Evolutionary conservation across 2,797 vertebrate genomes (phyloP).

Genomic region (Benthosema pterotum): DNA sequence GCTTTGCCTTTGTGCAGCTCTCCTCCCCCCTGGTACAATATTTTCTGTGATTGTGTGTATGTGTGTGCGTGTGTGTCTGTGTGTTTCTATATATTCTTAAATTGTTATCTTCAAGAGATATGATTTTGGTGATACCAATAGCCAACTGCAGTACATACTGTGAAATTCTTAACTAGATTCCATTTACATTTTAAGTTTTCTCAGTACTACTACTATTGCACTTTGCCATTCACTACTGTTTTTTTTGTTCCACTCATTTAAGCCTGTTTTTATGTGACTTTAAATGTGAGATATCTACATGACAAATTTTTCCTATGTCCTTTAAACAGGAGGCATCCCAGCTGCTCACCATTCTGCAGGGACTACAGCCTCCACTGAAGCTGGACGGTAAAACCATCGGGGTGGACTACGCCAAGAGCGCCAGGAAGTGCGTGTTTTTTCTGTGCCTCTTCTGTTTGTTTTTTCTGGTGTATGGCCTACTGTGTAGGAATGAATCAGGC

Average conservation of each 20-base stretch:
- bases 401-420: conserved; percentile 98
- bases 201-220: background rate
- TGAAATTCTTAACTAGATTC: background rate
- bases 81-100: too few relatives aligned
- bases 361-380: conserved; percentile 94
- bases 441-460: background rate
- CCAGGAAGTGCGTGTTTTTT: conserved; percentile 89
- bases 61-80: too few relatives aligned
- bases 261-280: background rate
- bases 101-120: background rate
- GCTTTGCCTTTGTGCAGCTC: conserved; percentile 97
- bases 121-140: background rate
- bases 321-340: conserved; percentile 92
- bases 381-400: conserved; percentile 98
- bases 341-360: conserved; percentile 94
- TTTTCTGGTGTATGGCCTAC: too few relatives aligned
- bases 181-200: background rate
- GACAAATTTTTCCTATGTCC: background rate
- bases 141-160: background rate
- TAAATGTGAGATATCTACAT: background rate
- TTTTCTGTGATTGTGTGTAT: background rate
- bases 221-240: background rate
- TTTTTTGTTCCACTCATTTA: too few relatives aligned
- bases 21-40: conserved; percentile 94
- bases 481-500: too few relatives aligned